Percentiles rank a stretch among this genome's conserved stretches.
These are phyloP conservation scores for Eumerus sabulonum DNA, from an alignment of 2,888 invertebrate species.

Conservation along the genomic window DNA sequence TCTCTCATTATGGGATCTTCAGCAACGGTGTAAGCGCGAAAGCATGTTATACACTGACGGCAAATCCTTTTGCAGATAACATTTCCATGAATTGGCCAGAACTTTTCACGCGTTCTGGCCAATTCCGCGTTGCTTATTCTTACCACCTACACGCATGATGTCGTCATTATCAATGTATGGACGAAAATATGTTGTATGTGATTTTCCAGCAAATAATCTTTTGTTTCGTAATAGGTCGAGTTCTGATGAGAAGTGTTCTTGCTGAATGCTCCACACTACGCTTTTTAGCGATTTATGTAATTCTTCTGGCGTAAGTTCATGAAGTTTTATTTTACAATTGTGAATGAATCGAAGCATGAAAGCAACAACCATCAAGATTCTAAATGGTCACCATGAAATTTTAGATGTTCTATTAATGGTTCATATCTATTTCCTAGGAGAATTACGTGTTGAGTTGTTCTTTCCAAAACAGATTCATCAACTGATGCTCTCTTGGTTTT, in stretches of 20 bases:
- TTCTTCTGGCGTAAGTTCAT: neutral
- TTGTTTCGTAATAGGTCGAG: no score
- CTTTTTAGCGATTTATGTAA: no score
- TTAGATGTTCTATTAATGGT: neutral
- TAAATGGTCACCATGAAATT: neutral
- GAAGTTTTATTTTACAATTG: no score
- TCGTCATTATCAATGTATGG: no score
- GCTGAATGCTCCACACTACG: no score
- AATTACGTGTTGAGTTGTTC: neutral
- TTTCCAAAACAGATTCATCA: neutral
- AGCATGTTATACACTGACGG: neutral
- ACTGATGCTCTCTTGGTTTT: neutral
- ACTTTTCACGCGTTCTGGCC: neutral
- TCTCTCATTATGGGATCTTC: neutral
- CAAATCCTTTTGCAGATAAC: neutral
- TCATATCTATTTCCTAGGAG: neutral
- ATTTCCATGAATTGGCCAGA: neutral
- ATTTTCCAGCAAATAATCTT: no score
- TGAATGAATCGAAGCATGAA: no score
- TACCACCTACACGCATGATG: neutral
- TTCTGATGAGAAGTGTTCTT: no score
- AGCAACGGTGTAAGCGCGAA: neutral
- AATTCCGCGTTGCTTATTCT: neutral
- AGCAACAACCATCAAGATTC: no score
- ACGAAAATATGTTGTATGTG: no score